A percentile compares a stretch with the other conserved stretches of the same genome.
Evolutionary conservation across 2,113 vertebrate species (phyloP).

Genomic region (Toxotes jaculatrix): DNA sequence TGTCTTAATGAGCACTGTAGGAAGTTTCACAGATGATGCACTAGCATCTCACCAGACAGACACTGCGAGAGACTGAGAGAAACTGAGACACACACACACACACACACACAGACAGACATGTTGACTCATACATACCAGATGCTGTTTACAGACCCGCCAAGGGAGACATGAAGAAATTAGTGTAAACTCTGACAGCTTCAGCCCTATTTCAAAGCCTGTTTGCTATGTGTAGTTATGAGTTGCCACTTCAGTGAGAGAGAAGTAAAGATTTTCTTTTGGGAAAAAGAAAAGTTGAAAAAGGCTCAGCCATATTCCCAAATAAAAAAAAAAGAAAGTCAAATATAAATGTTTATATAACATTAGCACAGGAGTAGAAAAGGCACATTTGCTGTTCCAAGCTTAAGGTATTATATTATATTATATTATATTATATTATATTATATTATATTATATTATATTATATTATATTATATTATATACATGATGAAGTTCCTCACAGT

Average conservation of each 20-base stretch:
- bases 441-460: too few species aligned
- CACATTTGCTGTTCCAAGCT: background rate
- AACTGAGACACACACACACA: background rate
- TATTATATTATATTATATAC: too few species aligned
- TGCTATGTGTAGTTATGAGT: background rate
- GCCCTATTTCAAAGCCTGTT: background rate
- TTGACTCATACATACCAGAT: constrained; percentile 56
- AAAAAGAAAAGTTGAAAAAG: background rate
- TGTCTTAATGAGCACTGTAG: constrained; percentile 27
- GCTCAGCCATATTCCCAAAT: background rate
- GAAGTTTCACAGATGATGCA: constrained; percentile 8
- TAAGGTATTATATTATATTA: too few species aligned
- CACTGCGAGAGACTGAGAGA: background rate
- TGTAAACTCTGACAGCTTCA: background rate
- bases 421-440: too few species aligned
- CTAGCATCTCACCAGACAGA: constrained; percentile 10
- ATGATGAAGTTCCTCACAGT: too few species aligned
- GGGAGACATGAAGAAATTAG: constrained; percentile 4
- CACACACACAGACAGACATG: constrained; percentile 20
- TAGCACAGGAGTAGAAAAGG: background rate
- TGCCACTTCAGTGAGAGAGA: background rate
- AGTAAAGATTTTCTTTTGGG: background rate
- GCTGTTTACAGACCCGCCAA: constrained; percentile 32
- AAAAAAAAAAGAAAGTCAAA: background rate
- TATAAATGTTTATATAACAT: background rate